These are phyloP conservation scores for Hyposoter dolosus DNA, from an alignment of 2,888 invertebrate genomes.

Conservation along the genomic window DNA sequence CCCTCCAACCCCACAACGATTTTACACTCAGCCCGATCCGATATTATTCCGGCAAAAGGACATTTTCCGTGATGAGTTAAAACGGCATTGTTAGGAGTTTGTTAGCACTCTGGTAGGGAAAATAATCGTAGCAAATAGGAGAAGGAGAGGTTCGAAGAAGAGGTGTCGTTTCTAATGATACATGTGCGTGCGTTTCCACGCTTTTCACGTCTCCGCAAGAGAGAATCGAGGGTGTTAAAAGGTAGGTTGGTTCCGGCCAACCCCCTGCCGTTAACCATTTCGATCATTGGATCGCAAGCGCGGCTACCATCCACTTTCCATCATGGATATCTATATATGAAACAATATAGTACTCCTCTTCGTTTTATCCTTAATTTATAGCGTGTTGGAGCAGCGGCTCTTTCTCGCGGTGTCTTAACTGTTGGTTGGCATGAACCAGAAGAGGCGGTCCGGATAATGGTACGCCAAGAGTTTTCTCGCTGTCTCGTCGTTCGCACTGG, in stretches of 20 bases:
- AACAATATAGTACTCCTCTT: conserved; percentile 73
- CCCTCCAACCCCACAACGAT: background rate
- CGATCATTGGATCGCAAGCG: conserved; percentile 78
- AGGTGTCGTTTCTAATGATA: conserved; percentile 82
- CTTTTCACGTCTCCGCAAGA: conserved; percentile 73
- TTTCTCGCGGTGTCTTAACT: conserved; percentile 79
- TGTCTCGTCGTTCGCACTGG: conserved; percentile 44
- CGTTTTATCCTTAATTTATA: conserved; percentile 83
- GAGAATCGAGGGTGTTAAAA: conserved; percentile 82
- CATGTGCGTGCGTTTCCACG: conserved; percentile 79
- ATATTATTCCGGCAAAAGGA: conserved; percentile 27
- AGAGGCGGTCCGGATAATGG: conserved; percentile 56
- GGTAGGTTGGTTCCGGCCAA: conserved; percentile 84
- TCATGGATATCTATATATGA: conserved; percentile 41
- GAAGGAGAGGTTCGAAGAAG: conserved; percentile 14
- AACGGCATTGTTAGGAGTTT: conserved; percentile 30
- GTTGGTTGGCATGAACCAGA: conserved; percentile 82
- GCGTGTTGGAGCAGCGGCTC: conserved; percentile 71
- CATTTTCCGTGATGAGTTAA: conserved; percentile 30
- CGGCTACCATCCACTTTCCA: conserved; percentile 50
- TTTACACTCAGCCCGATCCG: background rate
- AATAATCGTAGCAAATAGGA: conserved; percentile 28
- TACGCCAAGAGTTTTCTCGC: conserved; percentile 35
- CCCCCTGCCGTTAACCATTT: conserved; percentile 82
- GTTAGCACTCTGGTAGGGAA: conserved; percentile 47